A percentile compares a stretch with the other conserved stretches of the same genome.
Conservation (phyloP, 2,888 invertebrate genomes). For the Ophion costatus region DNA sequence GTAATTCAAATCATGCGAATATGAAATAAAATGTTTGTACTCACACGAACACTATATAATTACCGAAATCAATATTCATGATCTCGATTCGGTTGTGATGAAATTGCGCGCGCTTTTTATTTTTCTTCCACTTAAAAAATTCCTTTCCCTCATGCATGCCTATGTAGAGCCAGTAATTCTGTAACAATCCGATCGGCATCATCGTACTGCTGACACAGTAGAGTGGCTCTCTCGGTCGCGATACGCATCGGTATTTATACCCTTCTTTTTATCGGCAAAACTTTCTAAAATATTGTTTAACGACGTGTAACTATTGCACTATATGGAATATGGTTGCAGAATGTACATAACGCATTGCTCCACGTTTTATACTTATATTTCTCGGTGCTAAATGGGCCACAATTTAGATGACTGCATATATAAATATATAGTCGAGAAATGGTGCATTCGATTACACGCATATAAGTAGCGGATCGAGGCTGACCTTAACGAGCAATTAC, state of each 20-base stretch:
- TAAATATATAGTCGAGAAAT: constrained; percentile 39
- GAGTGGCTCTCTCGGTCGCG: constrained; percentile 35
- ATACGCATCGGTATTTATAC: constrained; percentile 48
- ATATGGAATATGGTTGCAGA: constrained; percentile 22
- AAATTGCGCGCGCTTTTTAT: background rate
- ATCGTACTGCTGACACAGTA: constrained; percentile 19
- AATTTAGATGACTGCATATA: constrained; percentile 16
- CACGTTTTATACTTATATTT: constrained; percentile 9
- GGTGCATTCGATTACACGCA: constrained; percentile 63
- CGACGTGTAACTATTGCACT: constrained; percentile 48
- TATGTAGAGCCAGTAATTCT: background rate
- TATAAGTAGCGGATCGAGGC: constrained; percentile 64
- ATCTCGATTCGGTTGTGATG: background rate
- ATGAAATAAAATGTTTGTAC: background rate
- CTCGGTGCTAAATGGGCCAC: constrained; percentile 21
- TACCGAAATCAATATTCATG: constrained; percentile 3
- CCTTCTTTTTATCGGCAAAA: constrained; percentile 31
- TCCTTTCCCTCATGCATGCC: background rate
- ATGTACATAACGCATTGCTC: constrained; percentile 14
- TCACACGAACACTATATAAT: background rate
- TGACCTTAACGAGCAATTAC: constrained; percentile 71
- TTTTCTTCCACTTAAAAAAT: background rate
- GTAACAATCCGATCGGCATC: constrained; percentile 38
- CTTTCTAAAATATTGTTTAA: constrained; percentile 62
- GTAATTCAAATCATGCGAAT: no score